phyloP scores from a whole-genome alignment of 2,888 invertebrate species.

The Hydrotaea diabolus region DNA sequence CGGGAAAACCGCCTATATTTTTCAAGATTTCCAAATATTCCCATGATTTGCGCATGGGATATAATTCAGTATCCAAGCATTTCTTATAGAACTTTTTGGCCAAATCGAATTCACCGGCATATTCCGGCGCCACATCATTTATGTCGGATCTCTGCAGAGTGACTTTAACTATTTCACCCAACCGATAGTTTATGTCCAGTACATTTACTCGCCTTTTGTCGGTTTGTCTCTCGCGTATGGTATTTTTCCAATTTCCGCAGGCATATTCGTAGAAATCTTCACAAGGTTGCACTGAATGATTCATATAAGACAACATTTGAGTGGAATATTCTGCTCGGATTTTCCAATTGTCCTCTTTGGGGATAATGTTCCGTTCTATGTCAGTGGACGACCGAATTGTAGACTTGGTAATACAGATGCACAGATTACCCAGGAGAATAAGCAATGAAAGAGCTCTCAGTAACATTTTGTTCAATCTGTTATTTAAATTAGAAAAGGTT shows the following conservation, averaged over 20 bases:
- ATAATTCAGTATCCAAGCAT: slow-evolving; percentile 73
- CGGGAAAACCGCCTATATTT: slow-evolving; percentile 77
- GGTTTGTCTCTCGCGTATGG: slow-evolving; percentile 69
- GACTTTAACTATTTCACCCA: slow-evolving; percentile 70
- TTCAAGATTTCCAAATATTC: slow-evolving; percentile 75
- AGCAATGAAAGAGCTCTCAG: neutral
- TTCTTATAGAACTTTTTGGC: slow-evolving; percentile 73
- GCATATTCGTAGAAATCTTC: slow-evolving; percentile 78
- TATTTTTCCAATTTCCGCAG: slow-evolving; percentile 77
- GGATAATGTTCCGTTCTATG: neutral
- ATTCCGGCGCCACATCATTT: slow-evolving; percentile 57
- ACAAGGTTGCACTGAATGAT: slow-evolving; percentile 74
- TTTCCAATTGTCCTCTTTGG: slow-evolving; percentile 28
- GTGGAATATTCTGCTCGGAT: slow-evolving; percentile 70
- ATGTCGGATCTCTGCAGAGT: slow-evolving; percentile 63
- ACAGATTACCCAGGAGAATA: neutral
- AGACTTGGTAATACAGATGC: neutral
- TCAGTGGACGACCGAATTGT: neutral
- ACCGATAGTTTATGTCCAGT: slow-evolving; percentile 72
- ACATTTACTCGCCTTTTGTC: slow-evolving; percentile 73
- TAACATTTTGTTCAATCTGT: neutral
- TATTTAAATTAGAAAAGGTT: no score
- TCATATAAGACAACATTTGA: slow-evolving; percentile 76
- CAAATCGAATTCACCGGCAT: slow-evolving; percentile 72
- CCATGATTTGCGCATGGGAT: slow-evolving; percentile 72